These are phyloP conservation scores for Paragorgia papillata DNA, from an alignment of 92 coral and sea anemone species.

Conservation along the genomic window DNA sequence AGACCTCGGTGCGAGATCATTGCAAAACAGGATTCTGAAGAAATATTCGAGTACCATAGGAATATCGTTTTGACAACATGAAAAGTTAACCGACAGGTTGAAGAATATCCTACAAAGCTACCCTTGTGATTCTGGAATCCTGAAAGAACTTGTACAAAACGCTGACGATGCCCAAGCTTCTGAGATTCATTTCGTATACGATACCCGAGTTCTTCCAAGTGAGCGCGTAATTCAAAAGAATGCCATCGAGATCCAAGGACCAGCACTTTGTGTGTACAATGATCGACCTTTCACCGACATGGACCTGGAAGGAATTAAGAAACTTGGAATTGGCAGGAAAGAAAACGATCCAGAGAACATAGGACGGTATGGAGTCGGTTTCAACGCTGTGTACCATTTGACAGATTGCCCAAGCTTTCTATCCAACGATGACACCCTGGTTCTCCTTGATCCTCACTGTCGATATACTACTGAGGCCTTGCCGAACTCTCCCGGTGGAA, in stretches of 20 bases:
- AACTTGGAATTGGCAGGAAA: constrained; percentile 83
- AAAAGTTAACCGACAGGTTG: constrained; percentile 67
- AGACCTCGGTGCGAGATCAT: constrained; percentile 68
- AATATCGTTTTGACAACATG: constrained; percentile 69
- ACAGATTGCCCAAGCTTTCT: constrained; percentile 77
- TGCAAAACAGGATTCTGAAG: constrained; percentile 64
- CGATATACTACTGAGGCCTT: constrained; percentile 67
- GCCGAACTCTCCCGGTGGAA: constrained; percentile 62
- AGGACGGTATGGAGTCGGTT: constrained; percentile 90
- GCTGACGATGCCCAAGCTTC: constrained; percentile 91
- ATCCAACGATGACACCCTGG: constrained; percentile 66
- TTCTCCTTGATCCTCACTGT: constrained; percentile 80
- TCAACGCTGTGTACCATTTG: constrained; percentile 84
- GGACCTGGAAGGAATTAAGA: constrained; percentile 72
- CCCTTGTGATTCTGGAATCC: constrained; percentile 67
- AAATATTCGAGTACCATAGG: constrained; percentile 77
- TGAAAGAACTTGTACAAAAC: constrained; percentile 86
- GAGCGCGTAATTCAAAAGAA: constrained; percentile 68
- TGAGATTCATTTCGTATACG: constrained; percentile 73
- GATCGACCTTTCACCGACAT: constrained; percentile 69
- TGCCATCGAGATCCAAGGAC: constrained; percentile 82
- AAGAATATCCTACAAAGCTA: constrained; percentile 66
- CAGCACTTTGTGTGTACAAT: constrained; percentile 83
- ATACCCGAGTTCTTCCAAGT: constrained; percentile 63
- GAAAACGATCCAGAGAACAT: constrained; percentile 85